A percentile compares a stretch with the other conserved stretches of the same genome.
These are phyloP conservation scores for Pogonomyrmex californicus DNA, from an alignment of 1,140 invertebrate genomes.

Conservation along the genomic window DNA sequence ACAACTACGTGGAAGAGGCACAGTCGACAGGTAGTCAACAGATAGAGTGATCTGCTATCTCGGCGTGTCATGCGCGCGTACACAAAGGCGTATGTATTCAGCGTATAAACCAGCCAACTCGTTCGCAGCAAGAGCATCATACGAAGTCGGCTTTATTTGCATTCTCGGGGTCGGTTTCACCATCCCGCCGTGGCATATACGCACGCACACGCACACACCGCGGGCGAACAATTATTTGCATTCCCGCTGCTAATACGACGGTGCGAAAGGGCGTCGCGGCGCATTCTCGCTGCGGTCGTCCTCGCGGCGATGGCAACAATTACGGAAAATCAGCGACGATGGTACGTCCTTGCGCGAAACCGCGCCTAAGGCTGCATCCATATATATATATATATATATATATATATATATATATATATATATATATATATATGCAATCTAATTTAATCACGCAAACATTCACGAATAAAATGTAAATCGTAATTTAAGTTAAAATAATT, in stretches of 20 bases:
- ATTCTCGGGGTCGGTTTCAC: slow-evolving; percentile 81
- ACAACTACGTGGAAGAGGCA: neutral
- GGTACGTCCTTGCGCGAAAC: slow-evolving; percentile 30
- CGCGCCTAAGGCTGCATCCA: neutral
- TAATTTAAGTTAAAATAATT: slow-evolving; percentile 4
- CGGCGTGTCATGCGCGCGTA: slow-evolving; percentile 37
- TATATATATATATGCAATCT: neutral
- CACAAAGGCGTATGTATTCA: slow-evolving; percentile 46
- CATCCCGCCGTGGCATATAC: slow-evolving; percentile 65
- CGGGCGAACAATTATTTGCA: slow-evolving; percentile 84
- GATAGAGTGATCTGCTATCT: slow-evolving; percentile 31
- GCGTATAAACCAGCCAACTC: slow-evolving; percentile 47
- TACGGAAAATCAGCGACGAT: slow-evolving; percentile 59
- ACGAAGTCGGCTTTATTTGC: slow-evolving; percentile 83
- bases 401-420: too few relatives aligned
- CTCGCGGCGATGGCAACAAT: slow-evolving; percentile 47
- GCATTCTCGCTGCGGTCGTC: slow-evolving; percentile 43
- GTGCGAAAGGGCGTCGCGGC: slow-evolving; percentile 45
- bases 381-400: neutral
- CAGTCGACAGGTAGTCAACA: neutral
- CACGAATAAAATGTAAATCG: neutral
- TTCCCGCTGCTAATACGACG: slow-evolving; percentile 78
- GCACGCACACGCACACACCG: slow-evolving; percentile 15
- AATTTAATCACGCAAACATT: slow-evolving; percentile 20
- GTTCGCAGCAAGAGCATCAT: slow-evolving; percentile 57